phyloP scores from a whole-genome alignment of 2,797 vertebrate species.

The Orientallactaga sibirica region DNA sequence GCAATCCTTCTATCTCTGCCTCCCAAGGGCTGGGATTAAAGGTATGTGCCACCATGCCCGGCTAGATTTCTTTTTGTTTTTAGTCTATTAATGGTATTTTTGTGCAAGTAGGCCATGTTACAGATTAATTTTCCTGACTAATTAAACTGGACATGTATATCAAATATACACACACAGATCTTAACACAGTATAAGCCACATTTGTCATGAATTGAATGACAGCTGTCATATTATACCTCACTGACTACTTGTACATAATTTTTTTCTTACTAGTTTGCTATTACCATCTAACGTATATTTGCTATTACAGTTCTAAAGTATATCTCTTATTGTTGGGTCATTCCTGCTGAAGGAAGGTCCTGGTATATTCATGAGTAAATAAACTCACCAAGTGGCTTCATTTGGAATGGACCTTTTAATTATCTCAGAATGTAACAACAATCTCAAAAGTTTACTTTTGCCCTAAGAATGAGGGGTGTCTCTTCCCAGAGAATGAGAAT shows the following conservation, averaged over 20 bases:
- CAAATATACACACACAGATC: neutral
- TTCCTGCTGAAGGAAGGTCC: conserved; percentile 37
- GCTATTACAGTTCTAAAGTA: neutral
- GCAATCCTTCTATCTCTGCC: too few species aligned
- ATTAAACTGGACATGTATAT: neutral
- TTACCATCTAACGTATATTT: neutral
- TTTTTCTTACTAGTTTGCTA: conserved; percentile 6
- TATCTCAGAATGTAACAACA: conserved; percentile 10
- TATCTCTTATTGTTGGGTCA: too few species aligned
- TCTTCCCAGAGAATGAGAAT: conserved; percentile 37
- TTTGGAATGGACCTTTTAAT: conserved; percentile 33
- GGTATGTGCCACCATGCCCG: too few species aligned
- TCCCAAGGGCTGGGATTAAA: too few species aligned
- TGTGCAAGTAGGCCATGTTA: neutral
- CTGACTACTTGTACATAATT: neutral
- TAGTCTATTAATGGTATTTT: neutral
- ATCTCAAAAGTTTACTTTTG: conserved; percentile 14
- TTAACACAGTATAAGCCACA: neutral
- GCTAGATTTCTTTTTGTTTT: conserved; percentile 3
- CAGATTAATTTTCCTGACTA: neutral
- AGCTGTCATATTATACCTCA: neutral
- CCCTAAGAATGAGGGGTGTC: neutral
- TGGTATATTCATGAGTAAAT: conserved; percentile 34
- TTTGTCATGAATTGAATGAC: neutral
- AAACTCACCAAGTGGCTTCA: neutral